Percentiles rank a stretch among this genome's conserved stretches.
Conservation (phyloP, 2,113 vertebrate species). For the Pterocles burchelli region DNA sequence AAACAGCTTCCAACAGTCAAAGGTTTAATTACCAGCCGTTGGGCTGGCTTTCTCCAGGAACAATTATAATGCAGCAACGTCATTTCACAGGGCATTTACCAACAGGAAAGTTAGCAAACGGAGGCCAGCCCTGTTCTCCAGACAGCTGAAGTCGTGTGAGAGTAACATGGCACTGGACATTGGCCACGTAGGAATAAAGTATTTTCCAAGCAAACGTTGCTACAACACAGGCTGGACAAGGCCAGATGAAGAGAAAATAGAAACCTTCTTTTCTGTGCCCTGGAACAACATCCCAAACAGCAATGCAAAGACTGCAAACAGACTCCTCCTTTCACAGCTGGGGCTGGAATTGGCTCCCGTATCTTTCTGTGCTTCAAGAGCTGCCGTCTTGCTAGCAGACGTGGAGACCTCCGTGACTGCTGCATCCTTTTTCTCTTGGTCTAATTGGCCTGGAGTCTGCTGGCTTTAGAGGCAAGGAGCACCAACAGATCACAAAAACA, state of each 20-base stretch:
- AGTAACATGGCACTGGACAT: background rate
- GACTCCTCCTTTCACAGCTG: background rate
- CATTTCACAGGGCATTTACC: slow-evolving; percentile 65
- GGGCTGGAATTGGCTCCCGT: background rate
- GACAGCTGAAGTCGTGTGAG: background rate
- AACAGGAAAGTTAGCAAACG: slow-evolving; percentile 39
- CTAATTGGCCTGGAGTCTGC: background rate
- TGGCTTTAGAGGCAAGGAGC: background rate
- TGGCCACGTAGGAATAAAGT: slow-evolving; percentile 1
- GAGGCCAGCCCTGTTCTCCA: background rate
- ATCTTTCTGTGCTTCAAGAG: background rate
- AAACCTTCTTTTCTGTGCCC: background rate
- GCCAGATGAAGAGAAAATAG: background rate
- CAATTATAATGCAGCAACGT: slow-evolving; percentile 52
- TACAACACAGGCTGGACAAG: background rate
- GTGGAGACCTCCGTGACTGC: background rate
- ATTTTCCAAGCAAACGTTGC: slow-evolving; percentile 11
- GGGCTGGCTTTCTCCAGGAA: slow-evolving; percentile 65
- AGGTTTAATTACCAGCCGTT: slow-evolving; percentile 58
- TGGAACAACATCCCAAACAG: background rate
- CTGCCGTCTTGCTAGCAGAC: background rate
- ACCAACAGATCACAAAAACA: background rate
- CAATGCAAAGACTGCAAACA: background rate
- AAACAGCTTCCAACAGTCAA: slow-evolving; percentile 63
- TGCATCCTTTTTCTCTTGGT: background rate